These are phyloP conservation scores for Cuniculus paca DNA, from an alignment of 2,797 vertebrate species.

Conservation along the genomic window DNA sequence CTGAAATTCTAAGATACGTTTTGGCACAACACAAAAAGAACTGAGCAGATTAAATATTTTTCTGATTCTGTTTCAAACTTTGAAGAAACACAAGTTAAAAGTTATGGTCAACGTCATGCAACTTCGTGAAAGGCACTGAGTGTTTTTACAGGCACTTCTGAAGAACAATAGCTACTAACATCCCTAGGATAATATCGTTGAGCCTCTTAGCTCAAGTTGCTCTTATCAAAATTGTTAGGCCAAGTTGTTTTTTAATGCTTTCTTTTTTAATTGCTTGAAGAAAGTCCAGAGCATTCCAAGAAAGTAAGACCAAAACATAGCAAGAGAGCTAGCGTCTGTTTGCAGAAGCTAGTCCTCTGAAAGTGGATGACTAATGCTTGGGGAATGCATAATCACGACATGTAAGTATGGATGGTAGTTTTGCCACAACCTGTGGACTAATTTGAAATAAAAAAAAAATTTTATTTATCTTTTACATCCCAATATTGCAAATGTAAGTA, in stretches of 20 bases:
- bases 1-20: constrained; percentile 66
- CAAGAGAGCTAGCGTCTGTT: constrained; percentile 49
- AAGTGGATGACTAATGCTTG: constrained; percentile 63
- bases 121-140: constrained; percentile 29
- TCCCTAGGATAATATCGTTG: constrained; percentile 17
- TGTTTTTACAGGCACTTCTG: constrained; percentile 56
- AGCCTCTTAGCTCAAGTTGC: constrained; percentile 12
- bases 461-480: constrained; percentile 52
- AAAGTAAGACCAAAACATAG: constrained; percentile 20
- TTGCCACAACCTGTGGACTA: constrained; percentile 20
- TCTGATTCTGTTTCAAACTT: constrained; percentile 71
- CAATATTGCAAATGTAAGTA: background rate
- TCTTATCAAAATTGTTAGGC: constrained; percentile 52
- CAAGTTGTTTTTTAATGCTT: constrained; percentile 36
- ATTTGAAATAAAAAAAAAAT: constrained; percentile 51
- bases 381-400: background rate
- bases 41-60: constrained; percentile 71
- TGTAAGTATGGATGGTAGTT: constrained; percentile 36
- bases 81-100: constrained; percentile 69
- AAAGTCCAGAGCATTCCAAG: constrained; percentile 43
- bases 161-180: constrained; percentile 22
- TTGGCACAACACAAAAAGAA: constrained; percentile 73
- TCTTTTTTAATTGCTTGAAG: constrained; percentile 67
- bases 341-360: constrained; percentile 33
- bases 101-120: constrained; percentile 51